Base-by-base conservation (phyloP, 1,140 invertebrate genomes). In the Heliconius himera region DNA sequence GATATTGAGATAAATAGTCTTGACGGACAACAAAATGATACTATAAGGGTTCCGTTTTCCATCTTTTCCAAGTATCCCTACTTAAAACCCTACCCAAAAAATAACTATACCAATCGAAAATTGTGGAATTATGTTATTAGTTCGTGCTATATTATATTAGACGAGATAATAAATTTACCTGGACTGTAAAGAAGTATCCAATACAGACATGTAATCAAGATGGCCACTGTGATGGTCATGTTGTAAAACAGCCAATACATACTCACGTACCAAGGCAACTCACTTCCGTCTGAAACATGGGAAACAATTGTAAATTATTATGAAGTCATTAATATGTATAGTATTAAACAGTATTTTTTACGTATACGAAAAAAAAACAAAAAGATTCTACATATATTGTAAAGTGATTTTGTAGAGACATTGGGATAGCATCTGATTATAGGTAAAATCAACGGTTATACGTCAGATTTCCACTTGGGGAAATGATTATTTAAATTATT, bases 171-270 rank as follows among this genome's bases (percentile, higher is more conserved):
- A 16, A 26, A 26, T 66, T 13, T 29, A 92, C 92, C 89, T 74
- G 88, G 83, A 56, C 87, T 74, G 74, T 90, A 96, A 1, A 97
- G 94, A 3, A 96, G 82, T 6, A 90, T 83, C 97, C 97, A 97
- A 85, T 97, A 97, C 8, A 96, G 94, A 0, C 95, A 82, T 0
- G 96, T 96, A n/a, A 97, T 96, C 18, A 95, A 95, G 46, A 97
- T 82, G 5, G 96, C 96, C 8, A 96, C 80, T 1, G 95, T 92
- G 1, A 95, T 93, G 0, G 95, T 91, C 0, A 96, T 95, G 73
- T 96, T 95, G 90, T 96, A 96, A 0, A 96, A 75, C 29, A 96
- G 89, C 97, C 96, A 97, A 83, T 97, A 97, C 93, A 89, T 78
- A 73, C 90, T 89, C 54, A 91, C 82, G 82, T 90, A 93, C 93